Base-by-base conservation (phyloP, 2,113 vertebrate genomes). In the Plecturocebus donacophilus region DNA sequence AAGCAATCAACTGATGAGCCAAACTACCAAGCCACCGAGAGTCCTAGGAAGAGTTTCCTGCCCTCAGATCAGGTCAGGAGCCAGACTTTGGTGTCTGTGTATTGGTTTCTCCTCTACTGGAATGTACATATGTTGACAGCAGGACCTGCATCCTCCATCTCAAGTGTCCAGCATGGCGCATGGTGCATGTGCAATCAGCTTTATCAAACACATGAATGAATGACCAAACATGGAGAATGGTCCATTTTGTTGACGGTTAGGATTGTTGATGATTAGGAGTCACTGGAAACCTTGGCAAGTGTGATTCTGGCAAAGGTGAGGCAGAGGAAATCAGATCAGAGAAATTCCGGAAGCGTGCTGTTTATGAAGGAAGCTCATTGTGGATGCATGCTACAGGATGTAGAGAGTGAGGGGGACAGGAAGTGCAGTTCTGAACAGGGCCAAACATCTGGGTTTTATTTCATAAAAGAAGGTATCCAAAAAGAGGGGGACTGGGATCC, bases 341-440 rank as follows among this genome's bases (percentile, higher is more conserved):
- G 95, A 94, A 92, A 86, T 92, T 90, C 71, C 79, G 91, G 80
- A 96, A 95, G 89, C 71, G 45, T 42, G 58, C 40, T 95, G 88
- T 95, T 91, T 83, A 92, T 38, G 80, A 91, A 88, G 82, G 95
- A 98, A 97, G 79, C 82, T 86, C 93, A 76, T 10, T 89, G 97
- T 95, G 89, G 87, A 85, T 64, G 79, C 83, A 10, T 23, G 58
- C 35, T 38, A 14, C 85, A 94, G 96, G 96, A 96, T 47, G 66
- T 45, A 35, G 68, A 47, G 47, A 58, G 56, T 2, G 12, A 84
- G 66, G 35, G 21, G 61, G 56, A 10, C 66, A 25, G 64, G 87
- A 56, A 23, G 16, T 12, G 20, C 82, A 68, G 71, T 21, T 89
- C 52, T 35, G 80, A 77, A 86, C 40, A 76, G 83, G 66, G 38